phyloP scores from a whole-genome alignment of 2,888 invertebrate genomes.

The Cordylochernes scorpioides region DNA sequence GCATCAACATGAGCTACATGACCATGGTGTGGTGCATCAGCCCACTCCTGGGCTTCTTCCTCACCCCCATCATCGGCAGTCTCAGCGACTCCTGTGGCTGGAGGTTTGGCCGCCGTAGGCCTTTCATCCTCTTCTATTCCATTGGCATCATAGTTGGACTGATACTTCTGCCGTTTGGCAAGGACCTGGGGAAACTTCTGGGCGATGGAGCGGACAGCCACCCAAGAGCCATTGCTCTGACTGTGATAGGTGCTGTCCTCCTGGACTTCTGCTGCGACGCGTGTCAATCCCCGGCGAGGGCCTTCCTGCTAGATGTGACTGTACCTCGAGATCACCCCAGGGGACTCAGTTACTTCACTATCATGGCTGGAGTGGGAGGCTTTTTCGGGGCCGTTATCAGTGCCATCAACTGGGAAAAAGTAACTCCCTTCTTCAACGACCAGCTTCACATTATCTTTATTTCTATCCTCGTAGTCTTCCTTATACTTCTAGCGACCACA shows the following conservation, averaged over 20 bases:
- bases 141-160: slow-evolving; percentile 66
- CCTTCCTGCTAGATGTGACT: slow-evolving; percentile 73
- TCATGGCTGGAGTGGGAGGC: slow-evolving; percentile 87
- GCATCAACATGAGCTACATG: slow-evolving; percentile 75
- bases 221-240: slow-evolving; percentile 44
- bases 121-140: slow-evolving; percentile 66
- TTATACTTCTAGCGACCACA: slow-evolving; percentile 52
- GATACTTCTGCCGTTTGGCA: slow-evolving; percentile 70
- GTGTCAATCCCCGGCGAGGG: slow-evolving; percentile 77
- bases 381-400: slow-evolving; percentile 75
- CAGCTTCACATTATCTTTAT: slow-evolving; percentile 77
- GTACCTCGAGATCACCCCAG: slow-evolving; percentile 71
- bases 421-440: slow-evolving; percentile 52
- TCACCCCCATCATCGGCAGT: slow-evolving; percentile 72
- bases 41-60: slow-evolving; percentile 72
- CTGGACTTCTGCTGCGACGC: slow-evolving; percentile 88
- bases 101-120: slow-evolving; percentile 53
- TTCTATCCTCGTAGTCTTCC: slow-evolving; percentile 60
- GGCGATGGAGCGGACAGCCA: slow-evolving; percentile 25
- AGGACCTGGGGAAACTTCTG: slow-evolving; percentile 47
- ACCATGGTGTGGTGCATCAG: slow-evolving; percentile 84
- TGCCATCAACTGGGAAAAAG: slow-evolving; percentile 75
- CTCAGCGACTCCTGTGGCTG: slow-evolving; percentile 64
- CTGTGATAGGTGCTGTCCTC: slow-evolving; percentile 67
- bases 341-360: slow-evolving; percentile 76